Evolutionary conservation across 1,140 invertebrate genomes (phyloP), one percentile per base, ranked within the genome.

Genomic region (Drosophila miranda): DNA sequence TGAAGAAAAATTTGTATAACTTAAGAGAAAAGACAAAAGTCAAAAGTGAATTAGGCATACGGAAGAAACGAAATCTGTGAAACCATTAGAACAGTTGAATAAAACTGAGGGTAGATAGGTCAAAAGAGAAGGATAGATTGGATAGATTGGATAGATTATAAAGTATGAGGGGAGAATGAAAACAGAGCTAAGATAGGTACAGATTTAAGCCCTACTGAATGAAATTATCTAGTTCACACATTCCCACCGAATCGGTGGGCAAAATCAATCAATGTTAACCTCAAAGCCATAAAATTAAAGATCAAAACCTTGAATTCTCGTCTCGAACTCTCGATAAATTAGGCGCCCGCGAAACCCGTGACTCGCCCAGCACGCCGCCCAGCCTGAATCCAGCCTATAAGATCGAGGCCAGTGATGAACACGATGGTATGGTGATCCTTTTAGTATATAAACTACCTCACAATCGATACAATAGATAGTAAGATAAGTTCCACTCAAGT

Each of bases 371-470:
- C 50, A 91, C 90, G 45, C 90, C 90, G 51, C 90, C 90, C 55
- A 91, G 90, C 56, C 73, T 49, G 38, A 91, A 91, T 79, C 90
- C 90, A 52, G 90, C 90, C 57, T 91, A 89, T 55, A 91, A 90
- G 59, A 91, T 91, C 44, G 90, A 91, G 41, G 49, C 78, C 56
- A 89, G 57, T 72, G 89, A 91, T 21, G 90, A 90, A 64, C 75
- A 89, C 41, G 90, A 91, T 87, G 90, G 86, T 89, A 87, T 78
- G 75, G 16, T 23, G 50, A 43, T 26, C 4, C 3, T 13, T 42
- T 49, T 46, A 30, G 11, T 28, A 48, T 41, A 51, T 8, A 49
- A 41, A 16, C 43, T 21, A 61, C 14, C 26, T 43, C 16, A 48
- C 26, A 23, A 30, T 52, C n/a, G 28, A 13, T 45, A 19, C 28